Evolutionary conservation across 2,113 vertebrate genomes (phyloP), one percentile per base, ranked within the genome.

Genomic region (Zeus faber): DNA sequence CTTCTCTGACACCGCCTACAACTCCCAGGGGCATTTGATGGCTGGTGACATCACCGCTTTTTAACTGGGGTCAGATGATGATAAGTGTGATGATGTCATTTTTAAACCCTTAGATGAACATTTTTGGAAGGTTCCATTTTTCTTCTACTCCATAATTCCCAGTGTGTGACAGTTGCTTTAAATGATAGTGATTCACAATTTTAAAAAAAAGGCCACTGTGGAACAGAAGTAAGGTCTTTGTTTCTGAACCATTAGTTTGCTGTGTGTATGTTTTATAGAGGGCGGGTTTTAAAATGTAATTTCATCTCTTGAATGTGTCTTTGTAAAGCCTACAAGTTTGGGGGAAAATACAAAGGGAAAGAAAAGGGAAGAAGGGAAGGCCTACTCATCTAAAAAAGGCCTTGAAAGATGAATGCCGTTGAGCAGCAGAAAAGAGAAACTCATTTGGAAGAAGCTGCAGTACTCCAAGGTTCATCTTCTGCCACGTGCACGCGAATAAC

Each of bases 41-140:
- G 57, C 48, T 41, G 72, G 62, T 85, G 79, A 86, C 82, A 83
- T 86, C 78, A 86, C 67, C 65, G 59, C 57, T 70, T 75, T 69
- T 67, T 54, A 66, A 77, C 65, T n/a, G n/a, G 14, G 45, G 52
- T 39, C 47, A 63, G 62, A 24, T 70, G 65, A 80, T 67, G 67
- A 70, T 62, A 72, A 44, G 54, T 39, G 70, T 49, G 52, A 65
- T 81, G 80, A 84, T 72, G 62, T 86, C 71, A 80, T 68, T 24
- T 14, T 46, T 3, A 14, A 46, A 22, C 6, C 24, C 44, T n/a
- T n/a, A n/a, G n/a, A n/a, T n/a, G n/a, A n/a, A n/a, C n/a, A n/a
- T n/a, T n/a, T n/a, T n/a, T n/a, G n/a, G n/a, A n/a, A n/a, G n/a
- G n/a, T n/a, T n/a, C n/a, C n/a, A n/a, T n/a, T n/a, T n/a, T n/a